A percentile compares a stretch with the other conserved stretches of the same genome.
phyloP scores from a whole-genome alignment of 1,140 invertebrate species.

The Rhagoletis pomonella region DNA sequence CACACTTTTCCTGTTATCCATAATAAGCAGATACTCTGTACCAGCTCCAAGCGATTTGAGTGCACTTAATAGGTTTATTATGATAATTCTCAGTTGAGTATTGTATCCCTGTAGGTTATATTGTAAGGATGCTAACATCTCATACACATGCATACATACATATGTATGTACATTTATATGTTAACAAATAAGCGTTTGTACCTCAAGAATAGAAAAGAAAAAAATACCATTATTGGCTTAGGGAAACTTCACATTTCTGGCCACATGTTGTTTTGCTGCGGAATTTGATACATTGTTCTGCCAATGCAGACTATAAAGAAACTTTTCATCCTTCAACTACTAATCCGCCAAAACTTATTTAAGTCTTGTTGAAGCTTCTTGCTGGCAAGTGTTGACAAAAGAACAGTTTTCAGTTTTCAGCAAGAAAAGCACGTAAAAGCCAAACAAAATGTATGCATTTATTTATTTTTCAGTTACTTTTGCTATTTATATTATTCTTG shows the following conservation, averaged over 20 bases:
- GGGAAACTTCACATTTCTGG: not conserved
- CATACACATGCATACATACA: no score
- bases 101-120: no score
- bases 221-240: not conserved
- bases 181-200: no score
- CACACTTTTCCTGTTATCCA: no score
- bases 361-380: conserved; percentile 37
- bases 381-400: conserved; percentile 33
- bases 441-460: not conserved
- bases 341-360: conserved; percentile 40
- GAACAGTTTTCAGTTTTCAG: not conserved
- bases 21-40: no score
- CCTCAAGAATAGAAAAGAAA: not conserved
- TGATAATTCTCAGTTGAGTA: no score
- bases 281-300: not conserved
- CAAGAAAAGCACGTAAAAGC: not conserved
- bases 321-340: conserved; percentile 36
- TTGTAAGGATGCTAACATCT: not conserved
- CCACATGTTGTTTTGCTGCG: conserved; percentile 32
- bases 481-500: conserved; percentile 36
- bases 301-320: conserved; percentile 27
- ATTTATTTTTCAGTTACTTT: conserved; percentile 49
- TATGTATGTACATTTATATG: no score
- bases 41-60: no score
- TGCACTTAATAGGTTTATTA: no score